phyloP scores from a whole-genome alignment of 2,113 vertebrate genomes.

The Pangasianodon hypophthalmus region DNA sequence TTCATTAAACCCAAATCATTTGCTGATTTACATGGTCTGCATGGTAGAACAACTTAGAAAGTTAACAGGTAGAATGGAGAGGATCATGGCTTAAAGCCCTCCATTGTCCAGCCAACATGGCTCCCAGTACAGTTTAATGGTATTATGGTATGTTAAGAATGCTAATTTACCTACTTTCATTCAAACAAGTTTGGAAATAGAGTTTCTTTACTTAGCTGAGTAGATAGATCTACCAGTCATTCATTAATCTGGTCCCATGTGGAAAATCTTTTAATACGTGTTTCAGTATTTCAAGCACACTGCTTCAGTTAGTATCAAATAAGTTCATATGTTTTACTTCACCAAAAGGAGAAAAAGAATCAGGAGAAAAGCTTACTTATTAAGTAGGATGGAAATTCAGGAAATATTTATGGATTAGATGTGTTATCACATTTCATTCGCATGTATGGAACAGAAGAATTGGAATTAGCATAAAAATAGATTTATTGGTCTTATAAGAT shows the following conservation, averaged over 20 bases:
- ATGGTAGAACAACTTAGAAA: constrained; percentile 57
- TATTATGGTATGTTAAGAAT: constrained; percentile 58
- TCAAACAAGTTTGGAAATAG: constrained; percentile 59
- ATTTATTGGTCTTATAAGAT: not conserved
- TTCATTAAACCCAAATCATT: constrained; percentile 34
- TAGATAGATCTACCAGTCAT: constrained; percentile 61
- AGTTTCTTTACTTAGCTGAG: constrained; percentile 57
- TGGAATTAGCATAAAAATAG: not conserved
- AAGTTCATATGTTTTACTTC: not conserved
- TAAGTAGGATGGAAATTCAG: not conserved
- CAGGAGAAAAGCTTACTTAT: not conserved
- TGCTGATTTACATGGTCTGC: constrained; percentile 48
- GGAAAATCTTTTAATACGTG: constrained; percentile 42
- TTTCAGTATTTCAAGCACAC: not conserved
- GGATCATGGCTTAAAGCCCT: constrained; percentile 60
- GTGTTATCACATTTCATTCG: not conserved
- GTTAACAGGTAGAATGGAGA: constrained; percentile 59
- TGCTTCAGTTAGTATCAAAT: not conserved
- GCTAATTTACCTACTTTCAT: not conserved
- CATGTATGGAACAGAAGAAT: not conserved
- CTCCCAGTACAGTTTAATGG: constrained; percentile 68
- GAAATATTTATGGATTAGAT: not conserved
- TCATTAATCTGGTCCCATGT: constrained; percentile 64
- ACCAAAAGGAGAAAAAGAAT: not conserved
- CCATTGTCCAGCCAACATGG: constrained; percentile 46